Evolutionary conservation across 2,888 invertebrate species (phyloP), one percentile per base, ranked within the genome.

Genomic region (Drosophila pseudotakahashii): DNA sequence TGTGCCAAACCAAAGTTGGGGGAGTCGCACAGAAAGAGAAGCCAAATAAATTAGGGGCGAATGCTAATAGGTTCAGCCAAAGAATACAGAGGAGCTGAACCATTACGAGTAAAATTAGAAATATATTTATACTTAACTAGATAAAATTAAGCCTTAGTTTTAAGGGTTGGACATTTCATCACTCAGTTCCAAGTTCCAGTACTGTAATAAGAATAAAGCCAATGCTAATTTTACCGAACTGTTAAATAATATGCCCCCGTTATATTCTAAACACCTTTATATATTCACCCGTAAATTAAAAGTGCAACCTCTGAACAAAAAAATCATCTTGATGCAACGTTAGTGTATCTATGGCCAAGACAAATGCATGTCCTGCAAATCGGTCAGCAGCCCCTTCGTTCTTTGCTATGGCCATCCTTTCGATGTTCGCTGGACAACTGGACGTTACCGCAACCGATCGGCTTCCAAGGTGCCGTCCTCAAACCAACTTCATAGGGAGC

Each of bases 401-500:
- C 11, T n/a, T 3, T 11, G 16, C 1, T 11, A 16, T 34, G n/a
- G 7, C 13, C 23, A 37, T 13, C 16, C 7, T 10, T 32, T 23
- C 7, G 10, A 5, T 36, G 68, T 14, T 19, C 26, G 7, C 30
- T 2, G 34, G 48, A 34, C 48, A 16, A 16, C 10, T 13, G 48
- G 48, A 19, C 32, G 26, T 34, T 26, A 14, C 58, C 42, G 23
- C 37, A 34, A 42, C 45, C 70, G 81, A 82, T 82, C 81, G 73
- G 70, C 63, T 69, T 79, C 61, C 75, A 67, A 54, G 32, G 10
- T 41, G 14, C 63, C 41, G 70, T 34, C 51, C 26, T 34, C 39
- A 9, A 32, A 44, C n/a, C 26, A 26, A 44, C 39, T 51, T 69
- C 50, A 59, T 37, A 13, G 41, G 30, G 16, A 67, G 69, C 52